These are phyloP conservation scores for Apodemus agrarius DNA, from an alignment of 2,797 vertebrate species.

Conservation along the genomic window DNA sequence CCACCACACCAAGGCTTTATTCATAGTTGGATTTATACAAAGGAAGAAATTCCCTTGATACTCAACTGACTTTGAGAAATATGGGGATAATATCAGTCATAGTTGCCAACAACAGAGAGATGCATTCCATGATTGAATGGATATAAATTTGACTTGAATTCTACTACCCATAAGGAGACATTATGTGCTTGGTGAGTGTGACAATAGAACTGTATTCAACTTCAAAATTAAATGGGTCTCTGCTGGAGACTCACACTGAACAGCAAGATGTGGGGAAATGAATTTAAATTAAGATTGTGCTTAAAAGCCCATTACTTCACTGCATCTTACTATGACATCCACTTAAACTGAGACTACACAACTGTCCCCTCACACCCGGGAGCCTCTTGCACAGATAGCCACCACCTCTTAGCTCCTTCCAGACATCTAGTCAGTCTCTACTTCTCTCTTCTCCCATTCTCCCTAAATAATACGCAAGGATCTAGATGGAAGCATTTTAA, in stretches of 20 bases:
- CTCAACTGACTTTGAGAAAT: constrained; percentile 3
- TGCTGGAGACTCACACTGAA: constrained; percentile 46
- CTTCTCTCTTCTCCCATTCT: not conserved
- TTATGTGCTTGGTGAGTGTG: constrained; percentile 42
- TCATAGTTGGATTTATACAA: not conserved
- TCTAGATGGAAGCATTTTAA: not conserved
- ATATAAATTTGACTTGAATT: constrained; percentile 46
- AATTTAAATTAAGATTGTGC: constrained; percentile 63
- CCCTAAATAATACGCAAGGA: not conserved
- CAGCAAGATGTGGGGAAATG: not conserved
- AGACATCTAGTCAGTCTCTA: not conserved
- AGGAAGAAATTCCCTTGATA: not conserved
- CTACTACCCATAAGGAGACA: constrained; percentile 49
- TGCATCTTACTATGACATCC: not conserved
- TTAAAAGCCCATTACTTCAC: constrained; percentile 51
- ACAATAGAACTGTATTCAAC: constrained; percentile 59
- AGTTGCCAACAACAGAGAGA: not conserved
- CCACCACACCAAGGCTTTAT: not conserved
- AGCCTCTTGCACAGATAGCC: not conserved
- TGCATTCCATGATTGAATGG: constrained; percentile 1
- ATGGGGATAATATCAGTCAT: not conserved
- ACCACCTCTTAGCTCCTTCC: not conserved
- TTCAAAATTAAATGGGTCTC: constrained; percentile 63
- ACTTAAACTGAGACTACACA: constrained; percentile 6
- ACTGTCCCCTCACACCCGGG: not conserved